These are phyloP conservation scores for Neodiprion lecontei DNA, from an alignment of 1,140 invertebrate genomes.

Conservation along the genomic window DNA sequence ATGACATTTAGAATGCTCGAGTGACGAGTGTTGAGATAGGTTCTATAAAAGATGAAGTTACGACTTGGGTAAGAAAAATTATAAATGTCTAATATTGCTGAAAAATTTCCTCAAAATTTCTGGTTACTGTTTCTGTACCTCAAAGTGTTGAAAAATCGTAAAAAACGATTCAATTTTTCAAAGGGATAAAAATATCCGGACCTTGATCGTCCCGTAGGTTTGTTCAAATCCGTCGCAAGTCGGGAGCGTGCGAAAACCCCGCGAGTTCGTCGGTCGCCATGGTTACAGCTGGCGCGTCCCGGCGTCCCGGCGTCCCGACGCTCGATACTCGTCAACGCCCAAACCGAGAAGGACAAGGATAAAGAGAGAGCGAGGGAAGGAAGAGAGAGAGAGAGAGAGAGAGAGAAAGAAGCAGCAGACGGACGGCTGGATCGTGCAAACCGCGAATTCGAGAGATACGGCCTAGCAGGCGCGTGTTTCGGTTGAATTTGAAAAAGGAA, in stretches of 20 bases:
- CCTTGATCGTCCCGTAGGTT: too few relatives aligned
- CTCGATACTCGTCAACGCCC: constrained; percentile 62
- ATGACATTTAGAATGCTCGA: too few relatives aligned
- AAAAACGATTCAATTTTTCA: too few relatives aligned
- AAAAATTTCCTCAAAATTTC: too few relatives aligned
- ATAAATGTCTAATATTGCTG: too few relatives aligned
- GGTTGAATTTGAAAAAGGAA: neutral
- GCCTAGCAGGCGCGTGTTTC: neutral
- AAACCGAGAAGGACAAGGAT: constrained; percentile 44
- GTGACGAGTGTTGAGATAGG: too few relatives aligned
- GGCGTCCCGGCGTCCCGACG: constrained; percentile 57
- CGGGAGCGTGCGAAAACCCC: constrained; percentile 48
- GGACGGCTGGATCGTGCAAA: neutral
- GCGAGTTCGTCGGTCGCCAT: constrained; percentile 58
- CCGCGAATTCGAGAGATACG: neutral
- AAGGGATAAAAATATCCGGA: too few relatives aligned
- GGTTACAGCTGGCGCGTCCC: constrained; percentile 59
- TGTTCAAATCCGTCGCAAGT: neutral
- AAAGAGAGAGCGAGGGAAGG: neutral
- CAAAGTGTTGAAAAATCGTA: too few relatives aligned
- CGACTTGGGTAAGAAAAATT: too few relatives aligned
- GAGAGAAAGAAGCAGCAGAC: neutral
- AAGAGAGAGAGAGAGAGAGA: too few relatives aligned
- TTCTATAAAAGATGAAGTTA: too few relatives aligned
- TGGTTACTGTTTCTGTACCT: too few relatives aligned